Conservation (phyloP, 2,797 vertebrate species). For the Acanthurus tractus region DNA sequence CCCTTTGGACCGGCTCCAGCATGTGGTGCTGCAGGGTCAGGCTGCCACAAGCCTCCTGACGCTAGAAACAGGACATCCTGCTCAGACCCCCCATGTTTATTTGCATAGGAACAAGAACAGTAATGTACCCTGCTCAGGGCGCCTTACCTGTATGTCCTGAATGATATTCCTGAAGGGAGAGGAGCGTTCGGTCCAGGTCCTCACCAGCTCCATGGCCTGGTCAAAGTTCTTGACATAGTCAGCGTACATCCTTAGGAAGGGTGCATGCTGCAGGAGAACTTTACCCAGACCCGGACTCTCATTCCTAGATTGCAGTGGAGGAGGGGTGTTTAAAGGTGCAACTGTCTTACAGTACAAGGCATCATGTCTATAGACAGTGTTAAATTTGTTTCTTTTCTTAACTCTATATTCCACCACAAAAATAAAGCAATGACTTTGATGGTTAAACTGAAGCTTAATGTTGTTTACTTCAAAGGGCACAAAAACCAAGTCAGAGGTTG, state of each 20-base stretch:
- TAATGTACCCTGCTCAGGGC: rapidly evolving
- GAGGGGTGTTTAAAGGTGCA: neutral
- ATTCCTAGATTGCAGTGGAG: constrained; percentile 73
- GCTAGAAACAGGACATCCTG: constrained; percentile 66
- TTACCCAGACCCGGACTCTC: constrained; percentile 87
- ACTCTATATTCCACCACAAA: no score
- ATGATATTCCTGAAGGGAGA: constrained; percentile 87
- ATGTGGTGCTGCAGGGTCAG: constrained; percentile 97
- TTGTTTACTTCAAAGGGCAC: no score
- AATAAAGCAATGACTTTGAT: no score
- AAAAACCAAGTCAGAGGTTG: neutral
- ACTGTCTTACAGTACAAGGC: neutral
- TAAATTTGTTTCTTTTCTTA: no score
- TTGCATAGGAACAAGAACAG: rapidly evolving
- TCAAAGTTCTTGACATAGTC: constrained; percentile 92
- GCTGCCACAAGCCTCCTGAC: constrained; percentile 85
- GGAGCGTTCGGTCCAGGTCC: constrained; percentile 88
- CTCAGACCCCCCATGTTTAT: neutral
- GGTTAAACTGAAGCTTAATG: no score
- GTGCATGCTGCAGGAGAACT: constrained; percentile 90
- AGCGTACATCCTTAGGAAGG: constrained; percentile 93
- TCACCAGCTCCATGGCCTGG: constrained; percentile 89
- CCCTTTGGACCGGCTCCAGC: constrained; percentile 94
- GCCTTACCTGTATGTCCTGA: constrained; percentile 87
- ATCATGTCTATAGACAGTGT: no score